Base-by-base conservation (phyloP, 2,113 vertebrate species). In the Cochlearius cochlearius region DNA sequence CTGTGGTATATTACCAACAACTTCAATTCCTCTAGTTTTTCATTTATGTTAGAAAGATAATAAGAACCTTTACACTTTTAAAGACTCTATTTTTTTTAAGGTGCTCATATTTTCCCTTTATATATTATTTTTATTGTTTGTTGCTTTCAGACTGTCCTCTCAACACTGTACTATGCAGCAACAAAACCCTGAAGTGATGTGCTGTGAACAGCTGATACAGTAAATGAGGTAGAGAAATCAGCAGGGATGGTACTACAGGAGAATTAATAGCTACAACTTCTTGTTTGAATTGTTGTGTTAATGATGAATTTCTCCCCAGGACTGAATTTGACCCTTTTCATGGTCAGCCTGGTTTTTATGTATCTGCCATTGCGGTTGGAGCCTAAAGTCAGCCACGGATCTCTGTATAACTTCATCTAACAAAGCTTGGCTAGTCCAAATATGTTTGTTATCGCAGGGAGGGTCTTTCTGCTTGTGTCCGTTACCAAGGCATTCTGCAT, bases 181-280 rank as follows among this genome's bases (percentile, higher is more conserved):
- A 47, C 78, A 68, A 69, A 56, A 18, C 4, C 5, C 56, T 79
- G 9, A 77, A 94, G 66, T 68, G 14, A 52, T 53, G 64, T 16
- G 15, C 45, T 93, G 82, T 93, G 66, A 93, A 91, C 32, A 76
- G 34, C 16, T 88, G 93, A 60, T 79, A 58, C 36, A 79, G 39
- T 90, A 96, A 95, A 88, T 55, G 80, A 92, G 69, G 74, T 58
- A 95, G 52, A 94, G 69, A 92, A 95, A 92, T 81, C 86, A 94
- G 36, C 66, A 86, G 90, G 81, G 66, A 55, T n/a, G 34, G n/a
- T 53, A 62, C 66, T 82, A 43, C 53, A 76, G 85, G 29, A 83
- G 50, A 93, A 90, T 25, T 17, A 86, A 92, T 73, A 76, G 58
- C 49, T 91, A 41, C 43, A 76, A 73, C 38, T 91, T 75, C 66